Conservation (phyloP, 1,140 invertebrate species). For the Drosophila nebulosa region DNA sequence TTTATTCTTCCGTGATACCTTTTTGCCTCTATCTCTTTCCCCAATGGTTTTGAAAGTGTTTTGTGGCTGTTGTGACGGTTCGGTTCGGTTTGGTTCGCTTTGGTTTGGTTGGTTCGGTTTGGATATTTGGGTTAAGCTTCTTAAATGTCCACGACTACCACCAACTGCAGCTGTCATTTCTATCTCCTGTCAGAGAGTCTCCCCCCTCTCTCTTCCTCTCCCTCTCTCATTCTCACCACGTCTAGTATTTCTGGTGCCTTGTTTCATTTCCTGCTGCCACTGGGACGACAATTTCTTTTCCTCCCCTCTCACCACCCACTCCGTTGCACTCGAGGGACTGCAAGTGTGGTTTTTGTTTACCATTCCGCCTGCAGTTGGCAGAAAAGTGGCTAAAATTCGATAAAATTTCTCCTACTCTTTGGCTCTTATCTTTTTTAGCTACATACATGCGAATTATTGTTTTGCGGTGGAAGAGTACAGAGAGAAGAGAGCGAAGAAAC, state of each 20-base stretch:
- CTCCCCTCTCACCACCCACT: neutral
- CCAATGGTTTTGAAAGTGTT: neutral
- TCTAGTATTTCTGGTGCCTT: slow-evolving; percentile 22
- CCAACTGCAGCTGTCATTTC: slow-evolving; percentile 27
- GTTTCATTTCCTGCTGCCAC: slow-evolving; percentile 44
- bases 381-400: slow-evolving; percentile 6
- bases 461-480: neutral
- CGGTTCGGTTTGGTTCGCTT: neutral
- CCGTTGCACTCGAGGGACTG: neutral
- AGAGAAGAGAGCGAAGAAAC: neutral
- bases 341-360: slow-evolving; percentile 8
- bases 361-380: slow-evolving; percentile 1
- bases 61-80: slow-evolving; percentile 3
- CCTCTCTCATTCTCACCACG: no score
- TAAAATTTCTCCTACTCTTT: slow-evolving; percentile 22
- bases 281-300: neutral
- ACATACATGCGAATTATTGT: neutral
- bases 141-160: neutral
- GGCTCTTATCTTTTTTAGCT: slow-evolving; percentile 17
- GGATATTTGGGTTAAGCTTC: neutral
- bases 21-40: neutral
- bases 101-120: neutral
- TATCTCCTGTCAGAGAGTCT: neutral
- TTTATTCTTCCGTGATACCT: neutral
- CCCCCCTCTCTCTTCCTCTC: neutral